phyloP scores from a whole-genome alignment of 2,888 invertebrate species.

The Euzophera pinguis region DNA sequence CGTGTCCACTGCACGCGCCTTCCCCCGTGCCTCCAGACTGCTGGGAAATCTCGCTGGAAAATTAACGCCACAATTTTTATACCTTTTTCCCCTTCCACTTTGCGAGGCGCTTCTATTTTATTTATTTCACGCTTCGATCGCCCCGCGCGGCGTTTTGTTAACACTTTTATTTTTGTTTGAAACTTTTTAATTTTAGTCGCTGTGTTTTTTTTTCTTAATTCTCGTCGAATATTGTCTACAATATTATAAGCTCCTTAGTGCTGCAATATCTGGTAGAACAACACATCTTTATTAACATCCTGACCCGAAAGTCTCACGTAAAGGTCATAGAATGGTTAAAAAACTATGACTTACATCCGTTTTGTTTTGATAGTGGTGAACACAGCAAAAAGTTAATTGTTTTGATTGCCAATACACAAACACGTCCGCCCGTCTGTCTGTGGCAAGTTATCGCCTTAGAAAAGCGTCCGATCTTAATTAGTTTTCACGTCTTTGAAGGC shows the following conservation, averaged over 20 bases:
- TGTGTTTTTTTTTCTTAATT: neutral
- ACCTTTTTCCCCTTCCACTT: constrained; percentile 54
- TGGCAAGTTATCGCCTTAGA: constrained; percentile 72
- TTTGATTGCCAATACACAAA: constrained; percentile 76
- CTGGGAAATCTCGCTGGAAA: constrained; percentile 77
- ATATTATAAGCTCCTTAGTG: neutral
- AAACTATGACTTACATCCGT: constrained; percentile 37
- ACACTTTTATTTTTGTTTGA: constrained; percentile 51
- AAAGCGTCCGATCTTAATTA: constrained; percentile 79
- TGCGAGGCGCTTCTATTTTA: constrained; percentile 66
- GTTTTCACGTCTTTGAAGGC: constrained; percentile 77
- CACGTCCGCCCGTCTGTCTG: constrained; percentile 64
- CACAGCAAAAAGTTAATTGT: constrained; percentile 76
- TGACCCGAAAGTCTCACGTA: constrained; percentile 32
- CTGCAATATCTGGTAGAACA: neutral
- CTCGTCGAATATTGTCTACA: neutral
- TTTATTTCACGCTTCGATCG: constrained; percentile 74
- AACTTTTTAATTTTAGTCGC: constrained; percentile 42
- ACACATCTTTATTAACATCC: constrained; percentile 25
- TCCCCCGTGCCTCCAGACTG: constrained; percentile 53
- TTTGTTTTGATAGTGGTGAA: constrained; percentile 59
- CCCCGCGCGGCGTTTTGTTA: constrained; percentile 60
- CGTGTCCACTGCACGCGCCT: constrained; percentile 74
- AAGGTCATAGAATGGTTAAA: constrained; percentile 40
- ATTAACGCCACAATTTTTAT: constrained; percentile 73